Base-by-base conservation (phyloP, 2,797 vertebrate species). In the Ctenosaura bakeri region DNA sequence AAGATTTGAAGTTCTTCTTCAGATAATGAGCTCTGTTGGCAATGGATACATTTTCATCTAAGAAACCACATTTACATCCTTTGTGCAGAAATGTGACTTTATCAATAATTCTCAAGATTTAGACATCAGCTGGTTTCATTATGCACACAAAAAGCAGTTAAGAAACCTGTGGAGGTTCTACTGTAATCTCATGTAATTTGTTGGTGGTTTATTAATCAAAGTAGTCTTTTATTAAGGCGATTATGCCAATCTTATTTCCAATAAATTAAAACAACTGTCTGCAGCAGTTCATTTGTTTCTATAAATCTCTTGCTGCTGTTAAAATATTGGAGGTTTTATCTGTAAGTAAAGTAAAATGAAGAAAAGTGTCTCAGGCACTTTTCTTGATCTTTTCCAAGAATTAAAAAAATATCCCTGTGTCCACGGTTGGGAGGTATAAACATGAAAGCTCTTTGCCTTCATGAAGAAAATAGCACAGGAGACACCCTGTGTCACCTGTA, bases 121-220 rank as follows among this genome's bases (percentile, higher is more conserved):
- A 91, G 64, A 85, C 2, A 74, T 59, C 42, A 91, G 86, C 89
- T 83, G 62, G 74, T 79, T 89, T 89, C 82, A 83, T 93, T 92
- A 85, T 69, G 12, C n/a, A 59, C 59, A 9, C 5, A 62, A 86
- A 85, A 81, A 87, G 88, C n/a, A 92, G 84, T 87, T 46, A 89
- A 80, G 83, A 32, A 86, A 29, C 81, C 35, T 26, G 46, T 59
- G 1, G 24, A 69, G 73, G 86, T 83, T 93, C 84, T 56, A 86
- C 79, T 56, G 86, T 92, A 82, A 66, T 73, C 62, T 73, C 56
- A 84, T 73, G 16, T 42, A 91, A 76, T 78, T 94, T 92, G 71
- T 87, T 94, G 90, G 91, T 86, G 90, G 74, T 54, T 85, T 90
- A 90, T 92, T 92, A 90, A 93, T 91, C 89, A 64, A 92, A 89